Evolutionary conservation across 2,113 vertebrate genomes (phyloP), one percentile per base, ranked within the genome.

Genomic region (Geococcyx californianus): DNA sequence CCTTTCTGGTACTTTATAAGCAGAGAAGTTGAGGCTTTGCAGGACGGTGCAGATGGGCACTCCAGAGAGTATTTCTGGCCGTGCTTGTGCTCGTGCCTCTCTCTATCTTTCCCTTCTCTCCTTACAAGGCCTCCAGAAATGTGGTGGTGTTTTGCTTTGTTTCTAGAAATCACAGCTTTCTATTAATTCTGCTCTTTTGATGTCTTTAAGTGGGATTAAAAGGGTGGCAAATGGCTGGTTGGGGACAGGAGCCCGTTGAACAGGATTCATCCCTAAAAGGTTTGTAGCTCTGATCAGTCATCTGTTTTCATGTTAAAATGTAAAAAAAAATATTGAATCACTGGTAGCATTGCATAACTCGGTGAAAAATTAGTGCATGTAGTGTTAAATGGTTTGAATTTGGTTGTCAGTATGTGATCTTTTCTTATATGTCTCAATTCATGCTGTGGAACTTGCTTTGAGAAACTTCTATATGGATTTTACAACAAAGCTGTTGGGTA

Each of bases 1-100:
- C 31, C 14, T 51, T 76, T 51, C 52, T 36, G 19, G 15, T 40
- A 10, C 31, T 82, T 20, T 29, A 9, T 9, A 17, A 28, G n/a
- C 31, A 45, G 16, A 59, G 47, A 7, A 28, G 31, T 20, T 29
- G 26, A 55, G 52, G 26, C 56, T 67, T 59, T 8, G 5, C 59
- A 45, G 45, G 2, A 0, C 0, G 5, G 15, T 33, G 31, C 24
- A n/a, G 20, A 18, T 54, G 16, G 49, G 23, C 18, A 1, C 7
- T 47, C 16, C 28, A 63, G 58, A 68, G 40, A 72, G 13, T 47
- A 11, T 52, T 90, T 83, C 51, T 74, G 52, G 16, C 44, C 64
- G 44, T 83, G 25, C 34, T 72, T 85, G 28, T 2, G 1, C 28
- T 64, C 1, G 0, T 78, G 16, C 55, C 16, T 24, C 29, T 25